phyloP scores from a whole-genome alignment of 2,113 vertebrate species.

The Phyllostomus discolor region DNA sequence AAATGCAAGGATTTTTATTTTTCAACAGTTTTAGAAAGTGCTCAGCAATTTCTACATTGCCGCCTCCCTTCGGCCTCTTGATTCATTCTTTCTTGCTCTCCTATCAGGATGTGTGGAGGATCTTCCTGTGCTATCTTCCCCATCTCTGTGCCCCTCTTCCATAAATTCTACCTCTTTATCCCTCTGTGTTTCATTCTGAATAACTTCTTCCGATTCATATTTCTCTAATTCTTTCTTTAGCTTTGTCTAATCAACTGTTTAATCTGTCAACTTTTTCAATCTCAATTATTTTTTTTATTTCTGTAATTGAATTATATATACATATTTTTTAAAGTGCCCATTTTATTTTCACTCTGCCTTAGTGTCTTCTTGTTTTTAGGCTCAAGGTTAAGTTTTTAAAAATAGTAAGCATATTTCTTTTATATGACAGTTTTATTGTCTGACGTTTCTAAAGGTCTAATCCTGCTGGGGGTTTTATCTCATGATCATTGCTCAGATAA shows the following conservation, averaged over 20 bases:
- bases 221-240: constrained; percentile 24
- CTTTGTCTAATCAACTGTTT: background rate
- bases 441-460: background rate
- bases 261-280: background rate
- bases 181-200: background rate
- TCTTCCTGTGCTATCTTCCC: background rate
- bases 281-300: constrained; percentile 8
- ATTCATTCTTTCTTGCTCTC: background rate
- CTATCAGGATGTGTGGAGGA: background rate
- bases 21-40: background rate
- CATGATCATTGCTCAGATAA: background rate
- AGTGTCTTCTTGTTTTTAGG: background rate
- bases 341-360: background rate
- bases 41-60: background rate
- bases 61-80: background rate
- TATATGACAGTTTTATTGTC: background rate
- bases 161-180: background rate
- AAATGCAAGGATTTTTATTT: background rate
- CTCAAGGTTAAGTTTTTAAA: background rate
- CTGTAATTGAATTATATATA: background rate
- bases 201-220: constrained; percentile 1
- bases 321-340: background rate
- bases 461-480: background rate
- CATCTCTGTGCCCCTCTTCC: background rate
- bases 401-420: background rate